Base-by-base conservation (phyloP, 2,797 vertebrate species). In the Anguilla obscura region DNA sequence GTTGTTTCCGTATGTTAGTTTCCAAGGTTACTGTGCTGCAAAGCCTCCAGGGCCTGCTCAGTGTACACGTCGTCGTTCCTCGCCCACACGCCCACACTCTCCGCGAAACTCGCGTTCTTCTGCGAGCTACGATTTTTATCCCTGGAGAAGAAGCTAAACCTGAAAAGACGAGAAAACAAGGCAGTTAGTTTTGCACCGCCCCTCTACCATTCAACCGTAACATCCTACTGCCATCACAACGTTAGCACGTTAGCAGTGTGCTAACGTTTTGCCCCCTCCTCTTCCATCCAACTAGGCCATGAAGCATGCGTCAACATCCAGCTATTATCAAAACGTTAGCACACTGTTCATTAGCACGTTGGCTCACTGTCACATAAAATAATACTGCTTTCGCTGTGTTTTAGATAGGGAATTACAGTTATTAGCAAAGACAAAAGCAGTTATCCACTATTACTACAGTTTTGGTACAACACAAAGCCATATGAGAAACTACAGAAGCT, bases 121-220 rank as follows among this genome's bases (percentile, higher is more conserved):
- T 96, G 97, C 63, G 94, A 94, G 93, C 95, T 92, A 12, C 97
- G 96, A 92, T 94, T 97, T 94, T 99, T 99, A 89, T 99, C 98
- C 0, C 98, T 96, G 0, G 98, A 99, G 95, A 99, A 99, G 95
- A 99, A 98, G 90, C 97, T 99, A 99, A 99, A 99, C 96, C 98
- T 99, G 95, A 86, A 85, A 89, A 0, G 27, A 54, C 91, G 45
- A 60, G 71, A 52, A 60, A 76, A 12, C 10, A 79, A 33, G 4
- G 58, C 45, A 12, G 0, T 33, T 84, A 36, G 50, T 82, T 45
- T 69, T 48, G 54, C 16, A 48, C 60, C 24, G 4, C 3, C 54
- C 60, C 69, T 7, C 6, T 21, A 1, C 18, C 69, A 27, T 63
- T 86, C 0, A 86, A 58, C 52, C 7, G 0, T 30, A 27, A 6